Evolutionary conservation across 2,797 vertebrate species (phyloP).

Genomic region (Synaphobranchus kaupii): DNA sequence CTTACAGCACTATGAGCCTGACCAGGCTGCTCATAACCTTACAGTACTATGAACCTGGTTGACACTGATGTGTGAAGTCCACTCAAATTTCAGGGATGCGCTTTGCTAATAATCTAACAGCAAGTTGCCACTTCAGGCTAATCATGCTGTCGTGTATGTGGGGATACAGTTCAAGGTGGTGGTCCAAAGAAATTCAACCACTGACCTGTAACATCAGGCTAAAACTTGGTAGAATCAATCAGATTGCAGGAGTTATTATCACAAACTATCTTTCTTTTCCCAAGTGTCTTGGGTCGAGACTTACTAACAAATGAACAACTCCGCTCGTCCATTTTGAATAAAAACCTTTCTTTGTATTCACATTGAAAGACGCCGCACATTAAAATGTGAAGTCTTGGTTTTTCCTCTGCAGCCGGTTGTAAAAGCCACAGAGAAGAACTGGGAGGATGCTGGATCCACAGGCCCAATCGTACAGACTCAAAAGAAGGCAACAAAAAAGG

Average conservation of each 20-base stretch:
- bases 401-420: constrained; percentile 45
- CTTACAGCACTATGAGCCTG: too few species aligned
- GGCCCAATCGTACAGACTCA: not conserved
- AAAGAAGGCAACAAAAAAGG: constrained; percentile 24
- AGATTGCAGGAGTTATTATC: too few species aligned
- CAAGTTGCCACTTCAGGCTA: too few species aligned
- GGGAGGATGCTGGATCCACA: constrained; percentile 32
- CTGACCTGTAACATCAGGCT: too few species aligned
- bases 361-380: not conserved
- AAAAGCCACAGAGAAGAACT: constrained; percentile 8
- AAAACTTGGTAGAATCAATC: too few species aligned
- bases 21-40: not conserved
- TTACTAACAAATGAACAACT: too few species aligned
- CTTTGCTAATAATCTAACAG: not conserved
- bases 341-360: not conserved
- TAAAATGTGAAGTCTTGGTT: not conserved
- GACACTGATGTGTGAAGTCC: too few species aligned
- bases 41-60: not conserved
- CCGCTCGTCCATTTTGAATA: not conserved
- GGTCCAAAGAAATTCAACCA: too few species aligned
- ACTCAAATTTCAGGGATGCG: too few species aligned
- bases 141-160: too few species aligned
- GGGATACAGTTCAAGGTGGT: too few species aligned
- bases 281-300: too few species aligned
- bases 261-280: not conserved